Evolutionary conservation across 2,888 invertebrate genomes (phyloP).

Genomic region (Papilio protenor): DNA sequence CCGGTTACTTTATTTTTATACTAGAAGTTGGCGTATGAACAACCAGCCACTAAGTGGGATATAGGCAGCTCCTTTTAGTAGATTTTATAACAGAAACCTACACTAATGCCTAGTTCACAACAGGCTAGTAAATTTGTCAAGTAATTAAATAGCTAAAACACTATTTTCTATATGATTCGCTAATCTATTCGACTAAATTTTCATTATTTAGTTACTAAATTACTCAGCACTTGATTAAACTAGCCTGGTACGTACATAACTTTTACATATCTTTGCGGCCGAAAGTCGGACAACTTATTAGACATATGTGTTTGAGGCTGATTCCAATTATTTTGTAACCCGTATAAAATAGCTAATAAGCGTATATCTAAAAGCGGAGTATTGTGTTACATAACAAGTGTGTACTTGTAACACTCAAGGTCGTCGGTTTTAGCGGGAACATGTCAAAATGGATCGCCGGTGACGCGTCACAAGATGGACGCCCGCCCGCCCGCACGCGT

Average conservation of each 20-base stretch:
- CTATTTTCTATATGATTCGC: too few species aligned
- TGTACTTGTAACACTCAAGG: constrained; percentile 58
- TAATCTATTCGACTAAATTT: too few species aligned
- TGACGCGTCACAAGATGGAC: constrained; percentile 55
- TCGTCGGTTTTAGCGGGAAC: constrained; percentile 68
- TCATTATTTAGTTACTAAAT: too few species aligned
- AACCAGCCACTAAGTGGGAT: not conserved
- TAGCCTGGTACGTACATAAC: too few species aligned
- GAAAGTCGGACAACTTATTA: not conserved
- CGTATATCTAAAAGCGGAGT: constrained; percentile 39
- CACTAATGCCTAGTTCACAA: too few species aligned
- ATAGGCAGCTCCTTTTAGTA: too few species aligned
- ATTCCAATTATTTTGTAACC: not conserved
- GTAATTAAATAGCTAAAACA: too few species aligned
- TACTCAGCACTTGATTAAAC: too few species aligned
- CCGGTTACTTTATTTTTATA: not conserved
- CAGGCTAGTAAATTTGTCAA: too few species aligned
- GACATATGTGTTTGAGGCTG: not conserved
- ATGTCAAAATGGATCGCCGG: constrained; percentile 60
- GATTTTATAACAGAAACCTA: not conserved
- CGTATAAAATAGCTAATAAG: constrained; percentile 49
- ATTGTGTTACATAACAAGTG: constrained; percentile 20
- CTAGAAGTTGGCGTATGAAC: not conserved
- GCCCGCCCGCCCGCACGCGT: too few species aligned
- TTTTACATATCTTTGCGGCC: not conserved